Conservation (phyloP, 2,113 vertebrate genomes). For the Nematolebias whitei region DNA sequence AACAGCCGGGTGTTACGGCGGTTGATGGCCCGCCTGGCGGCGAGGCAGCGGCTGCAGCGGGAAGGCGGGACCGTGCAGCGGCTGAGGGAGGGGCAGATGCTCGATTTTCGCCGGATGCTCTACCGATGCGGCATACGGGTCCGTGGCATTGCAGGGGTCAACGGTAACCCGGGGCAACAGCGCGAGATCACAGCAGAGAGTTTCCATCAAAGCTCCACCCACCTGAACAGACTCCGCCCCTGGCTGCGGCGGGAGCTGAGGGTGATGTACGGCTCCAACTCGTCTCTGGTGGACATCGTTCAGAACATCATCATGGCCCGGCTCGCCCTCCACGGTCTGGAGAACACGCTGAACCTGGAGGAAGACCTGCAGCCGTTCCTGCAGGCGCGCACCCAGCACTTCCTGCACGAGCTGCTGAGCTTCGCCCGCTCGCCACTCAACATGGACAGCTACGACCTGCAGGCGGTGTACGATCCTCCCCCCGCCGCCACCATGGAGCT, state of each 20-base stretch:
- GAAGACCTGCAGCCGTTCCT: constrained; percentile 88
- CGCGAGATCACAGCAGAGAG: constrained; percentile 86
- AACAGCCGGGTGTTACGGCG: constrained; percentile 35
- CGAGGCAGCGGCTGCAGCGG: constrained; percentile 50
- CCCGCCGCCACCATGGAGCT: constrained; percentile 64
- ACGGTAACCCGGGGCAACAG: constrained; percentile 70
- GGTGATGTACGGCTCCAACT: constrained; percentile 87
- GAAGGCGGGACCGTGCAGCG: constrained; percentile 35
- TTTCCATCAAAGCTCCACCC: constrained; percentile 84
- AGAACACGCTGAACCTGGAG: constrained; percentile 81
- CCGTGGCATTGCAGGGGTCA: constrained; percentile 65
- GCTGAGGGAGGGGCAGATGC: constrained; percentile 54
- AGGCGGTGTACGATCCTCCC: constrained; percentile 87
- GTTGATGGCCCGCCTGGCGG: constrained; percentile 40
- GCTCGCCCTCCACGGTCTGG: constrained; percentile 84
- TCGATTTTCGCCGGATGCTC: constrained; percentile 59
- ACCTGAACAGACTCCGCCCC: constrained; percentile 85
- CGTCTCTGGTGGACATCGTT: constrained; percentile 85
- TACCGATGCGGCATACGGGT: constrained; percentile 78
- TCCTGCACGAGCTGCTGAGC: constrained; percentile 90
- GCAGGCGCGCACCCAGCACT: constrained; percentile 87
- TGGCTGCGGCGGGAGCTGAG: constrained; percentile 91
- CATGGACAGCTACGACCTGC: constrained; percentile 87
- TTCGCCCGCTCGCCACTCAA: constrained; percentile 89
- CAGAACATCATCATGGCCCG: constrained; percentile 88